Conservation (phyloP, 2,797 vertebrate species). For the Micromesistius poutassou region DNA sequence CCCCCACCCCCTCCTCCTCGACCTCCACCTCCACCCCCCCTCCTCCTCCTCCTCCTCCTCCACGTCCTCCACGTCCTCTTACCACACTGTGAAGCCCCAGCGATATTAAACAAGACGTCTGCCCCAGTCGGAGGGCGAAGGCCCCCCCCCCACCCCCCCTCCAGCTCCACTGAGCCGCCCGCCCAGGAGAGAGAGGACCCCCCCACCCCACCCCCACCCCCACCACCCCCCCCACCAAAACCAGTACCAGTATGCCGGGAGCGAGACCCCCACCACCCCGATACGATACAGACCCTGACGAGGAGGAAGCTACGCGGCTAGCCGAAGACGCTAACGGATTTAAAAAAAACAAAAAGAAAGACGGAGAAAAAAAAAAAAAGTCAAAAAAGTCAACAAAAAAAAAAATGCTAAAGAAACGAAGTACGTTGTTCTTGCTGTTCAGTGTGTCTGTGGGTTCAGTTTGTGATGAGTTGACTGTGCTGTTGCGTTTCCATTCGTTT, state of each 20-base stretch:
- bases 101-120: constrained; percentile 68
- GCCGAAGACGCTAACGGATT: constrained; percentile 48
- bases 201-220: background rate
- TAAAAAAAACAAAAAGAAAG: constrained; percentile 33
- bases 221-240: background rate
- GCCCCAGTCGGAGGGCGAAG: constrained; percentile 56
- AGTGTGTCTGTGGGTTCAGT: constrained; percentile 79
- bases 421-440: constrained; percentile 78
- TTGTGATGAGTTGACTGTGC: constrained; percentile 79
- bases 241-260: constrained; percentile 47
- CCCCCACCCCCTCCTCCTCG: background rate
- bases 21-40: constrained; percentile 51
- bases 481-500: constrained; percentile 69
- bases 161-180: constrained; percentile 59
- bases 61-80: constrained; percentile 55
- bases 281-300: constrained; percentile 29
- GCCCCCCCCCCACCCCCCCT: constrained; percentile 44
- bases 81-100: constrained; percentile 79
- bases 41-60: constrained; percentile 27
- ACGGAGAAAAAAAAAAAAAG: constrained; percentile 42
- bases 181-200: background rate
- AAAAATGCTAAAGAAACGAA: constrained; percentile 39
- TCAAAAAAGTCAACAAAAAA: constrained; percentile 39
- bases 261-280: constrained; percentile 50
- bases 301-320: constrained; percentile 40